Evolutionary conservation across 2,113 vertebrate species (phyloP).

Genomic region (Nanger granti): DNA sequence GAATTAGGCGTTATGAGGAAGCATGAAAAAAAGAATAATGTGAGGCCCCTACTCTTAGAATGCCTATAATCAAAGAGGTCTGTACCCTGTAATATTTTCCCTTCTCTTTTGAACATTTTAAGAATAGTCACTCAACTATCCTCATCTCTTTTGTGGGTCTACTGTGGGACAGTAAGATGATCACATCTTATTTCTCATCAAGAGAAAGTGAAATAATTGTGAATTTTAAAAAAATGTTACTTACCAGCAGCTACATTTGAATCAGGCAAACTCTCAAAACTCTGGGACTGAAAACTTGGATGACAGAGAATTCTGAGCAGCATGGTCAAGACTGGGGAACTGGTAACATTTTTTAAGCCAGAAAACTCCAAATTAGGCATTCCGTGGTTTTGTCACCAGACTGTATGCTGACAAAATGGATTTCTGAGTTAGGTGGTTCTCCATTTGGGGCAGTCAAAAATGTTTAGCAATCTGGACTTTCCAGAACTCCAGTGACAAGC

Average conservation of each 20-base stretch:
- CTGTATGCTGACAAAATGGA: neutral
- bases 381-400: neutral
- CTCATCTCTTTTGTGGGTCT: neutral
- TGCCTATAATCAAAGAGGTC: slow-evolving; percentile 11
- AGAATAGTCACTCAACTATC: neutral
- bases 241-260: neutral
- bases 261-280: neutral
- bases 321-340: neutral
- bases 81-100: neutral
- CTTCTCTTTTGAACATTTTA: slow-evolving; percentile 42
- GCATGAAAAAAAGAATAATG: neutral
- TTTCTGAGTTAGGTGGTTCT: neutral
- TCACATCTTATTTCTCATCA: slow-evolving; percentile 31
- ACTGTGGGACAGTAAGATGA: neutral
- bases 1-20: neutral
- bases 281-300: neutral
- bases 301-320: neutral
- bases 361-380: neutral
- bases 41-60: slow-evolving; percentile 1
- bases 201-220: neutral
- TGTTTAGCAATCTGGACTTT: neutral
- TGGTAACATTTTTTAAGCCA: neutral
- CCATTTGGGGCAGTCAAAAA: neutral
- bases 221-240: slow-evolving; percentile 6
- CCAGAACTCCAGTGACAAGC: neutral